phyloP scores from a whole-genome alignment of 2,113 vertebrate genomes.

The Antennarius striatus region DNA sequence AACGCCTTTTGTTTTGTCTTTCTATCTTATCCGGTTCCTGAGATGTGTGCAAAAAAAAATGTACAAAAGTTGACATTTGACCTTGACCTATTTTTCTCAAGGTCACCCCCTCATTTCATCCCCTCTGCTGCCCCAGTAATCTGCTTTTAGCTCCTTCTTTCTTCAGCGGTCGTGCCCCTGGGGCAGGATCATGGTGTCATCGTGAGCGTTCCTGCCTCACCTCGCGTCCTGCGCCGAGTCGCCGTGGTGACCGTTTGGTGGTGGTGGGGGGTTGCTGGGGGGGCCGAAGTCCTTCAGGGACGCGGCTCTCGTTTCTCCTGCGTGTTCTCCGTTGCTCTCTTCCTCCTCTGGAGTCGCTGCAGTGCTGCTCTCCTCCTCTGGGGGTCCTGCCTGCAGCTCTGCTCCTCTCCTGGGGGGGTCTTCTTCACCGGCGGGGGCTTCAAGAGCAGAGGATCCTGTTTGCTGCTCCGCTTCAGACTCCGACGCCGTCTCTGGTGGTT shows the following conservation, averaged over 20 bases:
- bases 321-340: background rate
- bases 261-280: constrained; percentile 75
- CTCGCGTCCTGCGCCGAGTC: constrained; percentile 17
- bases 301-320: constrained; percentile 6
- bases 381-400: background rate
- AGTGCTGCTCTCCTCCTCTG: background rate
- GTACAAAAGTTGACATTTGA: too few species aligned
- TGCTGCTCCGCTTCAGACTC: constrained; percentile 10
- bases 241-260: constrained; percentile 50
- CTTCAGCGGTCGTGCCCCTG: too few species aligned
- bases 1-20: too few species aligned
- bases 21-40: too few species aligned
- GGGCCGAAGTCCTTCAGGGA: constrained; percentile 51
- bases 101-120: too few species aligned
- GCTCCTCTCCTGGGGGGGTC: too few species aligned
- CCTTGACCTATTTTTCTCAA: too few species aligned
- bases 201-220: constrained; percentile 31
- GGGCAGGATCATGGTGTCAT: too few species aligned
- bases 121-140: too few species aligned
- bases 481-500: background rate
- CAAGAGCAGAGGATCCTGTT: background rate
- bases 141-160: too few species aligned
- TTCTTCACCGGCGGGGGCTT: background rate
- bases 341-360: background rate
- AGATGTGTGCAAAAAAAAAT: too few species aligned